phyloP scores from a whole-genome alignment of 1,140 invertebrate genomes.

The Triops longicaudatus region DNA sequence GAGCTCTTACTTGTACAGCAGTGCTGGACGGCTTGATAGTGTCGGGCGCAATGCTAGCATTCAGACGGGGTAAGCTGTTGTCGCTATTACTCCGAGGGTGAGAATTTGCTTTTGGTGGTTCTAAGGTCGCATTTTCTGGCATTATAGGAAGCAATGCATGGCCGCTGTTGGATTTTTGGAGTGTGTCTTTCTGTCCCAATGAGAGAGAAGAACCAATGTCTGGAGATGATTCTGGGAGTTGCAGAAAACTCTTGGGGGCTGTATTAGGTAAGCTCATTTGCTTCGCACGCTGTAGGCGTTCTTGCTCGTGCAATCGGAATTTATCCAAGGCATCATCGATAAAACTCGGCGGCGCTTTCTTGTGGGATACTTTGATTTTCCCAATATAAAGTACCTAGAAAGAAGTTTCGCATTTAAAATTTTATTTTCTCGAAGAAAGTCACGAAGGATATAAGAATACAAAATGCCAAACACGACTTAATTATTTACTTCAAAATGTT shows the following conservation, averaged over 20 bases:
- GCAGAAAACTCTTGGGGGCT: slow-evolving; percentile 1
- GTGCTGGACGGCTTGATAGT: background rate
- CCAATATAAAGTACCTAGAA: slow-evolving; percentile 73
- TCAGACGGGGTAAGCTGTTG: background rate
- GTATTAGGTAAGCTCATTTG: slow-evolving; percentile 27
- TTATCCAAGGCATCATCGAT: slow-evolving; percentile 83
- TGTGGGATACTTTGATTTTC: slow-evolving; percentile 72
- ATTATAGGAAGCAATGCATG: background rate
- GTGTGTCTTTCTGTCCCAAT: background rate
- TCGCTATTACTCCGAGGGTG: background rate
- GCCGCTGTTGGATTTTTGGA: background rate
- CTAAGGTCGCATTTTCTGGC: background rate
- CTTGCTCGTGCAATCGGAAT: slow-evolving; percentile 67
- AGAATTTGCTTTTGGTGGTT: background rate
- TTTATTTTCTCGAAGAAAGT: too few relatives aligned
- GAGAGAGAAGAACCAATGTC: background rate
- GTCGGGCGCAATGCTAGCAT: background rate
- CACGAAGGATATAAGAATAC: too few relatives aligned
- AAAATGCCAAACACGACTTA: too few relatives aligned
- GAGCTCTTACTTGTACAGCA: background rate
- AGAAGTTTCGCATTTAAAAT: slow-evolving; percentile 21
- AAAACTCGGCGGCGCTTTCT: slow-evolving; percentile 74
- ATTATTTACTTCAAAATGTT: slow-evolving; percentile 33
- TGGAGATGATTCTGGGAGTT: slow-evolving; percentile 27
- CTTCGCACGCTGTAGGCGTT: slow-evolving; percentile 42